phyloP scores from a whole-genome alignment of 1,140 invertebrate species.

The Drosophila littoralis region DNA sequence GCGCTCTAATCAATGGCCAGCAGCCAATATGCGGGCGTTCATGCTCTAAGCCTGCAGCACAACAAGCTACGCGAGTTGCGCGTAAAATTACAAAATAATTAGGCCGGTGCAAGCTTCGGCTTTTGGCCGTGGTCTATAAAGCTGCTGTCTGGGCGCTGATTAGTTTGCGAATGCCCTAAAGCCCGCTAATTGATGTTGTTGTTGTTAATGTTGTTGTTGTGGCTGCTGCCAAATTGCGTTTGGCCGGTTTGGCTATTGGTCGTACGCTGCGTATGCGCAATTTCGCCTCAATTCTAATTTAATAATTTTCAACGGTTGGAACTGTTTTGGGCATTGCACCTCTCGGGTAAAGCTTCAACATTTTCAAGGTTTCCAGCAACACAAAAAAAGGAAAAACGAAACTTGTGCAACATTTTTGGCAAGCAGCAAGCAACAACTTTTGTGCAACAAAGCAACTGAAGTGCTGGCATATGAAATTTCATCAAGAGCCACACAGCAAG shows the following conservation, averaged over 20 bases:
- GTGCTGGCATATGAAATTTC: slow-evolving; percentile 70
- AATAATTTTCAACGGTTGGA: slow-evolving; percentile 15
- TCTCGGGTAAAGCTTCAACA: not conserved
- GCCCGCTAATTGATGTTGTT: slow-evolving; percentile 23
- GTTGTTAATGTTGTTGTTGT: slow-evolving; percentile 21
- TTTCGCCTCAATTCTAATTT: slow-evolving; percentile 22
- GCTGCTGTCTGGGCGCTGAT: slow-evolving; percentile 42
- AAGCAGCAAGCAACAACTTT: slow-evolving; percentile 21
- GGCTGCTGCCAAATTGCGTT: slow-evolving; percentile 41
- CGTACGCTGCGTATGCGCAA: slow-evolving; percentile 54
- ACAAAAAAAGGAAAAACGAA: not conserved
- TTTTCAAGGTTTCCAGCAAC: slow-evolving; percentile 22
- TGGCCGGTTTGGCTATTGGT: slow-evolving; percentile 47
- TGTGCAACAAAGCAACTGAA: slow-evolving; percentile 45
- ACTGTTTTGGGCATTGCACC: not conserved
- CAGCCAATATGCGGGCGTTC: not conserved
- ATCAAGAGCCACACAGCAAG: slow-evolving; percentile 59
- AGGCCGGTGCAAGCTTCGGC: slow-evolving; percentile 34
- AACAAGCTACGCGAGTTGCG: not conserved
- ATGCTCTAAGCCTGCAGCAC: not conserved
- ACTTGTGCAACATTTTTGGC: slow-evolving; percentile 10
- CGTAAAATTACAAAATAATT: slow-evolving; percentile 77
- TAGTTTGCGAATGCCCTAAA: slow-evolving; percentile 44
- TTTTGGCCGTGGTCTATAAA: slow-evolving; percentile 26
- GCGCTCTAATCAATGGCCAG: slow-evolving; percentile 28